Conservation (phyloP, 2,797 vertebrate genomes). For the Rhinatrema bivittatum region DNA sequence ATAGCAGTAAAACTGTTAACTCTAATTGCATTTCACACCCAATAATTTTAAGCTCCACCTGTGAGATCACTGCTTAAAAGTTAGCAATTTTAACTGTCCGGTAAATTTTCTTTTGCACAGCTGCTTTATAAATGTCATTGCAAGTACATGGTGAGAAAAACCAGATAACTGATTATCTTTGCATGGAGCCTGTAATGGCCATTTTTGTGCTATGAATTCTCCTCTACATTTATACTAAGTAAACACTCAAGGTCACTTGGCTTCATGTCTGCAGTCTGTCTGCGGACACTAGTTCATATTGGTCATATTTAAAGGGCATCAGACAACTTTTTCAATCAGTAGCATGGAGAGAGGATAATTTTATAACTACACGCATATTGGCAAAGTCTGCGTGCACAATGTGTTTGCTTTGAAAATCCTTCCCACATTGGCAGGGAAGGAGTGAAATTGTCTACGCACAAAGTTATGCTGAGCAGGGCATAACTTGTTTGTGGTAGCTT, state of each 20-base stretch:
- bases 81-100: conserved; percentile 45
- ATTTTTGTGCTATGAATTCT: background rate
- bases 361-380: too few relatives aligned
- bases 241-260: background rate
- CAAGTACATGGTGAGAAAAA: conserved; percentile 15
- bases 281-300: background rate
- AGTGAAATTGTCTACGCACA: too few relatives aligned
- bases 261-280: background rate
- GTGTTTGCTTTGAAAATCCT: too few relatives aligned
- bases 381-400: too few relatives aligned
- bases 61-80: conserved; percentile 39
- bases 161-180: conserved; percentile 28
- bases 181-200: conserved; percentile 1
- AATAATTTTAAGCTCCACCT: conserved; percentile 45
- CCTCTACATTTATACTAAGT: conserved; percentile 10
- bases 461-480: too few relatives aligned
- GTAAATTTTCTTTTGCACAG: conserved; percentile 38
- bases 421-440: too few relatives aligned
- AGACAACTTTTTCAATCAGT: fast-evolving
- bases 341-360: background rate
- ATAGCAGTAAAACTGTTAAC: conserved; percentile 47
- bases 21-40: conserved; percentile 56
- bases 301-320: background rate
- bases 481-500: too few relatives aligned
- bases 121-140: conserved; percentile 23